Conservation (phyloP, 1,140 invertebrate genomes). For the Cydia strobilella region DNA sequence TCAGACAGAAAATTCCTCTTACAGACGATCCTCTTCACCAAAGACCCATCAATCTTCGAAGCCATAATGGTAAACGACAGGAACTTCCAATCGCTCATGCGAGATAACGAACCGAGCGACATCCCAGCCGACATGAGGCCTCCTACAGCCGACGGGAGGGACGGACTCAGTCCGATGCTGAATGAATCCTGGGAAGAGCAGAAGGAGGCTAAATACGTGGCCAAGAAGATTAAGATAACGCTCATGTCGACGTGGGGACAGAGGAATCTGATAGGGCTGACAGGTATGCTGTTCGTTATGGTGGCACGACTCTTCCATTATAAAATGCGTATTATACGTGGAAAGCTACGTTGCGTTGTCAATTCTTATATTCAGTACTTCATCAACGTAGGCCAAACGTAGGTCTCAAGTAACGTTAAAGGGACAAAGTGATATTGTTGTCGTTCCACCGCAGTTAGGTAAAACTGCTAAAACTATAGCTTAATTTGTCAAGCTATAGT, state of each 20-base stretch:
- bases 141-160: conserved; percentile 76
- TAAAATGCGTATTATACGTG: no score
- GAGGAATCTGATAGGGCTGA: conserved; percentile 80
- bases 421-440: no score
- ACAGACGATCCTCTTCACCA: conserved; percentile 92
- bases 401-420: no score
- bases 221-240: conserved; percentile 78
- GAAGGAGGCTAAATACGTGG: conserved; percentile 65
- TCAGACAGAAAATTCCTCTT: conserved; percentile 45
- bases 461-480: no score
- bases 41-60: conserved; percentile 87
- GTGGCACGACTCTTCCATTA: no score
- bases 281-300: conserved; percentile 59
- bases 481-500: no score
- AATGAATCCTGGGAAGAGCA: conserved; percentile 44
- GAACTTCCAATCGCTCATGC: conserved; percentile 81
- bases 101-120: conserved; percentile 61
- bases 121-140: conserved; percentile 78
- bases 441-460: no score
- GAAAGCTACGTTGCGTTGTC: no score
- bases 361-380: no score
- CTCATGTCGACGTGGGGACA: conserved; percentile 83
- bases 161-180: conserved; percentile 49
- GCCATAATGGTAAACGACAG: conserved; percentile 86
- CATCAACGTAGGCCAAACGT: no score